Evolutionary conservation across 2,113 vertebrate species (phyloP).

Genomic region (Corythoichthys intestinalis): DNA sequence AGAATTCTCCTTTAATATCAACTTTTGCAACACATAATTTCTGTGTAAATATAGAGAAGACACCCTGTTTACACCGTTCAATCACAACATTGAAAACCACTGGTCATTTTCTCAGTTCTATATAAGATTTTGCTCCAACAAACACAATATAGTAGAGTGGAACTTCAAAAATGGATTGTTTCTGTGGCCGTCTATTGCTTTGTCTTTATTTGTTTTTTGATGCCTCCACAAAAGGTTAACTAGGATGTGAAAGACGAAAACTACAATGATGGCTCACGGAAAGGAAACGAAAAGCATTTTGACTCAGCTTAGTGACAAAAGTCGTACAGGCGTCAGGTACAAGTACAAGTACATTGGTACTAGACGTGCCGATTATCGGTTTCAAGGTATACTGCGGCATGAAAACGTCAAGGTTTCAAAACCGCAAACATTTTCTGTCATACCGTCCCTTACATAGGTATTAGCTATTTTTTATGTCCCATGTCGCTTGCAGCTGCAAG

Average conservation of each 20-base stretch:
- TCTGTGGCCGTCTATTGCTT: background rate
- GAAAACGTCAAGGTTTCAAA: too few relatives aligned
- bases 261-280: background rate
- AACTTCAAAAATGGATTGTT: background rate
- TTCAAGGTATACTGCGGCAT: too few relatives aligned
- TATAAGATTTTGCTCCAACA: background rate
- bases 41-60: conserved; percentile 1
- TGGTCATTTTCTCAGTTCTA: background rate
- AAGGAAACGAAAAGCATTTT: too few relatives aligned
- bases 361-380: too few relatives aligned
- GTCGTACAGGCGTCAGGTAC: background rate
- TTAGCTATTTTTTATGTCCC: too few relatives aligned
- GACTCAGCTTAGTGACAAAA: background rate
- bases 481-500: too few relatives aligned
- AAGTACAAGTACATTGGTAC: too few relatives aligned
- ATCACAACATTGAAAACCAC: conserved; percentile 7
- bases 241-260: background rate
- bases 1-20: conserved; percentile 6
- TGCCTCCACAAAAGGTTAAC: background rate
- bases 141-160: background rate
- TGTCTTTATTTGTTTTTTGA: background rate
- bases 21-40: conserved; percentile 13
- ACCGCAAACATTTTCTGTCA: too few relatives aligned
- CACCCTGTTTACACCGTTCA: conserved; percentile 3
- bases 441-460: too few relatives aligned